Evolutionary conservation across 2,797 vertebrate species (phyloP), one percentile per base, ranked within the genome.

Genomic region (Cirrhinus mrigala): DNA sequence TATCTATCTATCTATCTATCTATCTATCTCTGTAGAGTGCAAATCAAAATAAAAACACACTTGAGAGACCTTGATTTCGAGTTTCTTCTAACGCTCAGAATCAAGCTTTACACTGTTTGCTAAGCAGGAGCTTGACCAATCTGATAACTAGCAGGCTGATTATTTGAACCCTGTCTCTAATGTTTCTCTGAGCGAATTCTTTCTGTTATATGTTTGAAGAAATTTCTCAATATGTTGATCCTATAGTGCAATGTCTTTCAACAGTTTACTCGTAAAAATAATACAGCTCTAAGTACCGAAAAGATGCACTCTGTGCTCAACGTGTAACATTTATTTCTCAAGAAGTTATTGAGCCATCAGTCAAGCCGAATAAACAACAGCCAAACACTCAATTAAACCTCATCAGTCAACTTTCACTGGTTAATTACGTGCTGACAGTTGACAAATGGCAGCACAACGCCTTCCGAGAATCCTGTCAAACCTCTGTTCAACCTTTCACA

Each of bases 341-440:
- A 48, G 22, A 74, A 62, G 24, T 71, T 24, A 83, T 40, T 52
- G 81, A 83, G 46, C 46, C 22, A 66, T 83, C 70, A 62, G 24
- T 82, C 56, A 50, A 52, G 46, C 66, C 3, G 0, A 16, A 76
- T 66, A 83, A 66, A 76, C 71, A 76, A 40, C 66, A 66, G 9
- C 81, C 46, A 74, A 76, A 76, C 46, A 83, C 48, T 64, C 58
- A 74, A 33, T 74, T 50, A 62, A 82, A 82, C 27, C 24, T 62
- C 81, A 83, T 83, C 14, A 50, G 24, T 64, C 56, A 82, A 50
- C 27, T 11, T 62, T 37, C 81, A 74, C 56, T 64, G 22, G 44
- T 83, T 64, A 66, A 76, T 75, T 66, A 66, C 27, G 58, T 27
- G 81, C 24, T 40, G 81, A 83, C 29, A 66, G 46, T 52, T 52